Percentiles rank a stretch among this genome's conserved stretches.
These are phyloP conservation scores for Drosophila nigricruria DNA, from an alignment of 2,888 invertebrate species.

Conservation along the genomic window DNA sequence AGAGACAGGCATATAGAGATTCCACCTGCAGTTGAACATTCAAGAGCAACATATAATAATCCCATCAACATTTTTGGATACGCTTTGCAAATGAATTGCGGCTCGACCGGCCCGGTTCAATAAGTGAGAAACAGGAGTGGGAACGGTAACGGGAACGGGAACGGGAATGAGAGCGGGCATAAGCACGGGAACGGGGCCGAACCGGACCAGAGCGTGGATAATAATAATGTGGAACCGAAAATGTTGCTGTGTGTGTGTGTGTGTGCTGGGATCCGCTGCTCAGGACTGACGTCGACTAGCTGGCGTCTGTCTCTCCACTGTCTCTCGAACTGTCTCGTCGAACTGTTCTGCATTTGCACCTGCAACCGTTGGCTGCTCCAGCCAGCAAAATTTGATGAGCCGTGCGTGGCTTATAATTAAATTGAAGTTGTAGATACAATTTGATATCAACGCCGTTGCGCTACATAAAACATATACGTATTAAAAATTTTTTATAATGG, in stretches of 20 bases:
- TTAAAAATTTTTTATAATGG: slow-evolving; percentile 32
- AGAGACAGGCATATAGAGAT: slow-evolving; percentile 38
- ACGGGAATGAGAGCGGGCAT: slow-evolving; percentile 20
- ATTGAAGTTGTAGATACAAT: slow-evolving; percentile 76
- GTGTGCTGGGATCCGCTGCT: slow-evolving; percentile 57
- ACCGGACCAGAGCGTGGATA: slow-evolving; percentile 65
- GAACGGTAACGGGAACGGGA: slow-evolving; percentile 3
- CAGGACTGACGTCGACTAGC: slow-evolving; percentile 51
- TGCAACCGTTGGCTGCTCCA: slow-evolving; percentile 54
- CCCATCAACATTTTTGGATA: slow-evolving; percentile 82
- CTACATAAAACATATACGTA: slow-evolving; percentile 65
- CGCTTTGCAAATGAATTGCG: slow-evolving; percentile 79
- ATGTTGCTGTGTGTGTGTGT: too few species aligned
- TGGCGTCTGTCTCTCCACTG: slow-evolving; percentile 19
- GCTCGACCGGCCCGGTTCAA: slow-evolving; percentile 48
- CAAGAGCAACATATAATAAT: slow-evolving; percentile 77
- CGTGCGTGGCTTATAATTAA: slow-evolving; percentile 75
- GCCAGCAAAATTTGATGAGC: slow-evolving; percentile 74
- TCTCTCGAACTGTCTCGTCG: slow-evolving; percentile 3
- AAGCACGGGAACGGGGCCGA: slow-evolving; percentile 21
- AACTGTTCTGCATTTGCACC: slow-evolving; percentile 75
- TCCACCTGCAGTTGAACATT: slow-evolving; percentile 59
- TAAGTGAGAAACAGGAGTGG: slow-evolving; percentile 33
- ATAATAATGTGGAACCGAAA: slow-evolving; percentile 81
- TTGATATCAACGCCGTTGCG: slow-evolving; percentile 68